These are phyloP conservation scores for Pogonognathellus flavescens DNA, from an alignment of 1,140 invertebrate species.

Conservation along the genomic window DNA sequence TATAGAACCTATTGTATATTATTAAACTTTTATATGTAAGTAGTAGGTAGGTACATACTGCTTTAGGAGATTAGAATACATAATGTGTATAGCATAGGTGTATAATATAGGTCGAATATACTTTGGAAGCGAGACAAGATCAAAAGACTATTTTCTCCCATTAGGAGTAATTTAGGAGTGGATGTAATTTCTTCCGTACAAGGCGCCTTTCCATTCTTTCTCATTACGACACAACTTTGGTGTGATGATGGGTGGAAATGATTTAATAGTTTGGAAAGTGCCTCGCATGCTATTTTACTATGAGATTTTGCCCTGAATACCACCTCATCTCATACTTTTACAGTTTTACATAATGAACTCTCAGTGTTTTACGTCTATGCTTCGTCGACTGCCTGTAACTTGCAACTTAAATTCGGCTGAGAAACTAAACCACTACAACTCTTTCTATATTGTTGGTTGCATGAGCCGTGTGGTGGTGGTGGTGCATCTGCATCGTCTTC, in stretches of 20 bases:
- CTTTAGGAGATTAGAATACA: neutral
- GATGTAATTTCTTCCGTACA: constrained; percentile 42
- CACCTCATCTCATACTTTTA: constrained; percentile 21
- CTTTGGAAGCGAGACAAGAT: constrained; percentile 39
- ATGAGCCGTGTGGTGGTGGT: neutral
- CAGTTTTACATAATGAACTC: constrained; percentile 32
- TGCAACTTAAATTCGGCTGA: neutral
- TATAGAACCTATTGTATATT: no score
- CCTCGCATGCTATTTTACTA: constrained; percentile 38
- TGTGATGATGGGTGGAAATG: constrained; percentile 49
- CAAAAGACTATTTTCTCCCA: constrained; percentile 43
- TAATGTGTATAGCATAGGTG: no score
- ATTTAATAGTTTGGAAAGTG: constrained; percentile 49
- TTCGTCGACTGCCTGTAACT: neutral
- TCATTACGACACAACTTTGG: constrained; percentile 46
- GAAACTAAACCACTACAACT: neutral
- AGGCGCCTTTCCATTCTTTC: constrained; percentile 29
- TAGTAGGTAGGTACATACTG: no score
- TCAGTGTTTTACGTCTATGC: neutral
- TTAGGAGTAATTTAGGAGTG: constrained; percentile 38
- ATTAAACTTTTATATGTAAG: no score
- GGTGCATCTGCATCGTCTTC: neutral
- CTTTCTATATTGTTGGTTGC: neutral
- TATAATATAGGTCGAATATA: constrained; percentile 7
- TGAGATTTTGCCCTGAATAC: neutral